These are phyloP conservation scores for Platysternon megacephalum DNA, from an alignment of 2,113 vertebrate species.

Conservation along the genomic window DNA sequence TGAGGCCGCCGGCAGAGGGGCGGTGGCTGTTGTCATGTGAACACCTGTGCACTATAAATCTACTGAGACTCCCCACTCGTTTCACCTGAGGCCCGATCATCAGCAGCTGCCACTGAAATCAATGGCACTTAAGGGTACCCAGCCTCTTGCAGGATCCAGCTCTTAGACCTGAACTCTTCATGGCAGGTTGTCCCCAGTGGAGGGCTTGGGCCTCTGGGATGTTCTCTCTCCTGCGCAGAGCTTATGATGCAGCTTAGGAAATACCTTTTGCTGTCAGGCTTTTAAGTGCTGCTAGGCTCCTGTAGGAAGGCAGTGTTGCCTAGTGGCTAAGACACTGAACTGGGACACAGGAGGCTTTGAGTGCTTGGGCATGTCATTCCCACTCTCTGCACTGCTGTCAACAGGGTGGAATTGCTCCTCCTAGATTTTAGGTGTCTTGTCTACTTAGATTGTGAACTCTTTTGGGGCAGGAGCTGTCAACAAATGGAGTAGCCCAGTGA, in stretches of 20 bases:
- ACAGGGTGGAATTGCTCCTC: neutral
- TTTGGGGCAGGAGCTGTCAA: too few relatives aligned
- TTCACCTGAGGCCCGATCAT: neutral
- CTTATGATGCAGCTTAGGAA: neutral
- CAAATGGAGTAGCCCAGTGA: neutral
- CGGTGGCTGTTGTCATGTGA: neutral
- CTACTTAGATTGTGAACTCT: neutral
- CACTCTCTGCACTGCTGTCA: neutral
- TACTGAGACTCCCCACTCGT: neutral
- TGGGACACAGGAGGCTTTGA: neutral
- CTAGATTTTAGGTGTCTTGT: neutral
- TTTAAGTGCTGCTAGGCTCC: neutral
- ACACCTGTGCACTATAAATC: neutral
- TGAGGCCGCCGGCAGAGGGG: neutral
- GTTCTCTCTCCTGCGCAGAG: neutral
- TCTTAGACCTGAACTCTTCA: neutral
- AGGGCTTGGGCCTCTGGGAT: neutral
- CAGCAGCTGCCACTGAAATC: neutral
- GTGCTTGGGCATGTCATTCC: neutral
- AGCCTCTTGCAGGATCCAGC: neutral
- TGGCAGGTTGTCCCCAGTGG: neutral
- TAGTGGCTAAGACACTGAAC: neutral
- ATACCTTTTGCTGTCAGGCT: neutral
- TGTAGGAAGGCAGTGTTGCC: neutral
- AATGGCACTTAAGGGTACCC: neutral